Base-by-base conservation (phyloP, 1,140 invertebrate genomes). In the Monochamus saltuarius region DNA sequence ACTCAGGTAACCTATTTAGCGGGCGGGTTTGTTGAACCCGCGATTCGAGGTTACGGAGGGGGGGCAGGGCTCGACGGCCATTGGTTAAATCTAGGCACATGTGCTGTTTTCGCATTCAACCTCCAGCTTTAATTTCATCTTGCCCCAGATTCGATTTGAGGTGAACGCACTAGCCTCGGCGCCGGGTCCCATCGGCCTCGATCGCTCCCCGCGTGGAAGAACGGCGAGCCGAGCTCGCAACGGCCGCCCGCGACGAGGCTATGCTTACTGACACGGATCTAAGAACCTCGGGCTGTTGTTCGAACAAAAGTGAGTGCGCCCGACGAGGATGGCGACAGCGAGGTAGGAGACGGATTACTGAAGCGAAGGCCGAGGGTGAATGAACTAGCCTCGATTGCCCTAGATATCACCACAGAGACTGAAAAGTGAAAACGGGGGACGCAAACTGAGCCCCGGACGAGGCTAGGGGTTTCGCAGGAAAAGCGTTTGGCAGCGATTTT, bases 71-170 rank as follows among this genome's bases (percentile, higher is more conserved):
- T 59, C 34, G 53, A 55, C 56, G 61, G 51, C 55, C 29, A 73
- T 73, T 73, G 71, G 71, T 46, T 59, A 60, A 55, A 59, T 57
- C 37, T 61, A 56, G 59, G 67, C 54, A 71, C 64, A 69, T 71
- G 68, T 69, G 64, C 67, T 70, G 71, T 69, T 69, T 69, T 68
- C 46, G 38, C 50, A 47, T 38, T 58, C 68, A 75, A 72, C 73
- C 72, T 75, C 72, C 70, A 75, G 62, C 69, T 59, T 75, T 75
- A 76, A 75, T 76, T 76, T 74, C 73, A 76, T 76, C 74, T 76
- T 76, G 74, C 68, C 73, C 74, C 69, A 76, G 72, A 75, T 76
- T 75, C 66, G 42, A 53, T 54, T 62, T 56, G 59, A 66, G 74
- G 74, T 72, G 68, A 75, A 74, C 69, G 73, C 65, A 70, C 74